Evolutionary conservation across 1,140 invertebrate genomes (phyloP).

Genomic region (Heliothis subflexa): DNA sequence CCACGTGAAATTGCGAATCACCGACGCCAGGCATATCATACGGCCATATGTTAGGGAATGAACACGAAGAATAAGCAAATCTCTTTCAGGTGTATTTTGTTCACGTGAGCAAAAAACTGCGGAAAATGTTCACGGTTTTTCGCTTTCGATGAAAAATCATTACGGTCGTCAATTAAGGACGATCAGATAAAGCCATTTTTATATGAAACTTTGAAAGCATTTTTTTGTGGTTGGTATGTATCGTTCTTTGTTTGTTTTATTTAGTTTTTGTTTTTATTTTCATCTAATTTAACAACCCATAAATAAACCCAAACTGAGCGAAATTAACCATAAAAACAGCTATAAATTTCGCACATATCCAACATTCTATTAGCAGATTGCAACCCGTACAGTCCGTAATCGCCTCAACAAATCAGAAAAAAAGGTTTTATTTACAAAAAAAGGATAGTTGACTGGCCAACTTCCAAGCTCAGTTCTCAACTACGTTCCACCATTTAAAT

Average conservation of each 20-base stretch:
- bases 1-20: conserved; percentile 32
- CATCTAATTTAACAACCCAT: conserved; percentile 11
- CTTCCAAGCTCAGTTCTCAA: conserved; percentile 39
- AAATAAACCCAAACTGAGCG: conserved; percentile 6
- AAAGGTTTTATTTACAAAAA: conserved; percentile 11
- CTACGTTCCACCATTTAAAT: conserved; percentile 33
- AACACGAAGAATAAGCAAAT: conserved; percentile 15
- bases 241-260: neutral
- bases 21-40: conserved; percentile 5
- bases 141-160: neutral
- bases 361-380: conserved; percentile 38
- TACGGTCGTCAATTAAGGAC: neutral
- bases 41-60: neutral
- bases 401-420: conserved; percentile 25
- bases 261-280: neutral
- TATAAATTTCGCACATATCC: conserved; percentile 18
- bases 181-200: neutral
- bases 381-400: conserved; percentile 2
- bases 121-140: neutral
- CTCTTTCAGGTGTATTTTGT: conserved; percentile 15
- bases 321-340: conserved; percentile 8
- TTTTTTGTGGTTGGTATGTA: neutral
- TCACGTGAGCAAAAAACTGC: neutral
- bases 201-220: too few relatives aligned
- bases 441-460: conserved; percentile 40